Conservation (phyloP, 2,888 invertebrate genomes). For the Drosophila anceps region DNA sequence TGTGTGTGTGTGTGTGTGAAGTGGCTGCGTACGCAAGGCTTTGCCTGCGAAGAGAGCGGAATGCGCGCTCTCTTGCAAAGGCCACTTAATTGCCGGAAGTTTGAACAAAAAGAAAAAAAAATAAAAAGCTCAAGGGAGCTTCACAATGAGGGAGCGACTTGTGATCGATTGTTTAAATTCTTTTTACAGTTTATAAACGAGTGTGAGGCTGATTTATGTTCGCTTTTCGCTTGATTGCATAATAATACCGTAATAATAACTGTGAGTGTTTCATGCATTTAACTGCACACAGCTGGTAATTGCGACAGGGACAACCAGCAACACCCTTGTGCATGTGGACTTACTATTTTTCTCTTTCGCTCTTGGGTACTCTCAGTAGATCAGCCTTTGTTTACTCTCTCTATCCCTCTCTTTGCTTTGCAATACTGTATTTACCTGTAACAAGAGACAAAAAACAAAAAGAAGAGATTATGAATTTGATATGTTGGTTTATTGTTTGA, state of each 20-base stretch:
- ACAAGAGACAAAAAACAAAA: conserved; percentile 12
- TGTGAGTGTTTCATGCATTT: neutral
- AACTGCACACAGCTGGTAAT: conserved; percentile 12
- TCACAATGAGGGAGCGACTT: conserved; percentile 19
- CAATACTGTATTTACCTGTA: conserved; percentile 27
- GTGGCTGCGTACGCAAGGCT: conserved; percentile 7
- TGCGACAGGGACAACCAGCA: neutral
- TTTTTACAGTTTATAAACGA: conserved; percentile 24
- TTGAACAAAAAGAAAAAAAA: conserved; percentile 32
- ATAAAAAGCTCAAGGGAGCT: conserved; percentile 32
- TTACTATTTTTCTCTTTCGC: neutral
- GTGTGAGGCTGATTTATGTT: conserved; percentile 3
- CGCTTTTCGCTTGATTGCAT: conserved; percentile 27
- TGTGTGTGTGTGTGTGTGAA: neutral
- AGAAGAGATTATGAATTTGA: conserved; percentile 20
- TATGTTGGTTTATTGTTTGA: conserved; percentile 31
- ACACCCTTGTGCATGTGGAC: neutral
- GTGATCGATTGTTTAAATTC: conserved; percentile 34
- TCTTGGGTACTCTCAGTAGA: neutral
- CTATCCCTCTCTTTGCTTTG: neutral
- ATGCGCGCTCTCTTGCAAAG: conserved; percentile 12
- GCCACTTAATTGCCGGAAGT: conserved; percentile 33
- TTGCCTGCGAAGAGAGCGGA: conserved; percentile 4
- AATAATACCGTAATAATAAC: conserved; percentile 27
- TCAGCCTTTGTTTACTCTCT: neutral